Evolutionary conservation across 37 sponge, comb jelly and placozoan species (phyloP), one percentile per base, ranked within the genome.

Genomic region (Tethya wilhelma): DNA sequence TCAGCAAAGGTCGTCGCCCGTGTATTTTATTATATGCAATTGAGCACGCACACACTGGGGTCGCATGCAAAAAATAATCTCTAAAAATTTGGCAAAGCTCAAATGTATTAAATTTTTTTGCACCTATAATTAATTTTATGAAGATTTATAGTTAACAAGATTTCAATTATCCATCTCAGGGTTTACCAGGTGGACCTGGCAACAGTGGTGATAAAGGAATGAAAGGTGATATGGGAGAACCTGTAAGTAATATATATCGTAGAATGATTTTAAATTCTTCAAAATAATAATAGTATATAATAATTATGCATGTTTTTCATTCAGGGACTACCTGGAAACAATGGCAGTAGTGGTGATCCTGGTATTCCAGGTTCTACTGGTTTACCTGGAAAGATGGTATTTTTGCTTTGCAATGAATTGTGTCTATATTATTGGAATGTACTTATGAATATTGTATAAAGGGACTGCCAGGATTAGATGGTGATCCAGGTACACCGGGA

Each of bases 201-300:
- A 49, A 14, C 14, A 49, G 14, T 9, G 53, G 53, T 19, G 53
- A 49, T 49, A 9, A 9, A 49, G 53, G 63, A 60, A n/a, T 17
- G 28, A 60, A 60, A n/a, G 63, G 63, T 60, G 63, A 60, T n/a
- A 7, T 26, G 11, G 63, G 63, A 60, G 28, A n/a, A 60, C 63
- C 63, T 60, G 63, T 17, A 60, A 60, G 63, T 23, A 12, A 8
- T 12, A 26, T 17, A n/a, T 26, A n/a, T 6, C 63, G 25, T 26
- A 26, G 63, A 26, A 60, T n/a, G 22, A 60, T 8, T 12, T n/a
- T n/a, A n/a, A n/a, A 14, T 49, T 49, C 53, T 9, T 49, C 14
- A 49, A 49, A 19, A 49, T 19, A 49, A 19, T 49, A 49, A 49
- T 49, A 19, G 14, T 49, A 19, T 19, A 49, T 49, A 49, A 49